Percentiles rank a stretch among this genome's conserved stretches.
phyloP scores from a whole-genome alignment of 2,113 vertebrate species.

The Cichladusa arquata region DNA sequence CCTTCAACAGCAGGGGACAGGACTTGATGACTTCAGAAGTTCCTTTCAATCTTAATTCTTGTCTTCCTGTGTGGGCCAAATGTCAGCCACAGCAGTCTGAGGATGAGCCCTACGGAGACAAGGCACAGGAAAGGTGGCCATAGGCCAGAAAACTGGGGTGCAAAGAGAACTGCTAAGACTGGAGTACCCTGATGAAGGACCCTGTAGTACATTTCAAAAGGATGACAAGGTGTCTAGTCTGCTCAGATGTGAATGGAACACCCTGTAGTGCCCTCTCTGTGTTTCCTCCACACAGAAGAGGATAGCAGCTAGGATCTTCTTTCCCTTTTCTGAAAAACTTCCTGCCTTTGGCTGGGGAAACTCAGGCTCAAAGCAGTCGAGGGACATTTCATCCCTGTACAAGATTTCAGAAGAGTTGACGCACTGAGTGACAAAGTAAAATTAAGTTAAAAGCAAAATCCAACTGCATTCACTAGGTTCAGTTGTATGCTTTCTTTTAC shows the following conservation, averaged over 20 bases:
- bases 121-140: neutral
- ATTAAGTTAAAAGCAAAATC: neutral
- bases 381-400: neutral
- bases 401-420: neutral
- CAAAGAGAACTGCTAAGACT: neutral
- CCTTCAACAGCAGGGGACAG: constrained; percentile 54
- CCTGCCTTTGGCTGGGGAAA: neutral
- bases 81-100: neutral
- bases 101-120: fast-evolving
- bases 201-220: neutral
- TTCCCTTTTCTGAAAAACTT: neutral
- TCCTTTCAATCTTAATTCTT: constrained; percentile 59
- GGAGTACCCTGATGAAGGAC: fast-evolving
- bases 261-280: neutral
- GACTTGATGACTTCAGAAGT: constrained; percentile 62
- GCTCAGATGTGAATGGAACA: fast-evolving
- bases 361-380: neutral
- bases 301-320: neutral
- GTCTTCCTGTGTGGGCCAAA: constrained; percentile 61
- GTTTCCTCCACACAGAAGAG: neutral
- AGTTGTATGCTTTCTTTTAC: fast-evolving
- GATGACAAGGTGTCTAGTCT: neutral
- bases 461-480: neutral
- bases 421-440: neutral
- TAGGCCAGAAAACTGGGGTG: neutral